A percentile compares a stretch with the other conserved stretches of the same genome.
These are phyloP conservation scores for Danionella cerebrum DNA, from an alignment of 2,113 vertebrate genomes.

Conservation along the genomic window DNA sequence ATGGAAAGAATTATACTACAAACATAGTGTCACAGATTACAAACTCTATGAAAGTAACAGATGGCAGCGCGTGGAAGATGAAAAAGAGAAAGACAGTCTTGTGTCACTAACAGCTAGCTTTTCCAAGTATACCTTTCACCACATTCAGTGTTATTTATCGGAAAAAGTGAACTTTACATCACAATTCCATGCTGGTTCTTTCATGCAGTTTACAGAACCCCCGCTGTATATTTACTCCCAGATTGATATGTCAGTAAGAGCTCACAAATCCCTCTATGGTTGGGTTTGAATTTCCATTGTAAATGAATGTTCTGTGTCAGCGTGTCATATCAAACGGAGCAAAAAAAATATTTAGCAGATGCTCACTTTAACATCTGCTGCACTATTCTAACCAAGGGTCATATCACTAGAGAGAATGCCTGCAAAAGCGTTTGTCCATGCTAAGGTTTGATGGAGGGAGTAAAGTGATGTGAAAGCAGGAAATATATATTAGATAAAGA, in stretches of 20 bases:
- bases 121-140: constrained; percentile 2
- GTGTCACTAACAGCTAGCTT: constrained; percentile 18
- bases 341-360: neutral
- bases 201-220: constrained; percentile 42
- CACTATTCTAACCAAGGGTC: neutral
- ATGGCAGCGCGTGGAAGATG: neutral
- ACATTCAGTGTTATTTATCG: constrained; percentile 34
- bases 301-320: constrained; percentile 6
- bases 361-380: constrained; percentile 22
- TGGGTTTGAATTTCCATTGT: constrained; percentile 30
- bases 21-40: neutral
- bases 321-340: constrained; percentile 1
- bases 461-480: neutral
- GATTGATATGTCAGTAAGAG: constrained; percentile 46
- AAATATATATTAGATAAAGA: no score
- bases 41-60: neutral
- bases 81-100: constrained; percentile 22
- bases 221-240: constrained; percentile 29
- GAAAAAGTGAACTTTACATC: constrained; percentile 41
- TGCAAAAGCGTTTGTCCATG: constrained; percentile 10
- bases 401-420: neutral
- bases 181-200: constrained; percentile 45
- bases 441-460: neutral
- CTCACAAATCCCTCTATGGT: neutral
- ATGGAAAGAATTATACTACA: neutral